Evolutionary conservation across 2,888 invertebrate species (phyloP).

Genomic region (Amblyjoppa proteus): DNA sequence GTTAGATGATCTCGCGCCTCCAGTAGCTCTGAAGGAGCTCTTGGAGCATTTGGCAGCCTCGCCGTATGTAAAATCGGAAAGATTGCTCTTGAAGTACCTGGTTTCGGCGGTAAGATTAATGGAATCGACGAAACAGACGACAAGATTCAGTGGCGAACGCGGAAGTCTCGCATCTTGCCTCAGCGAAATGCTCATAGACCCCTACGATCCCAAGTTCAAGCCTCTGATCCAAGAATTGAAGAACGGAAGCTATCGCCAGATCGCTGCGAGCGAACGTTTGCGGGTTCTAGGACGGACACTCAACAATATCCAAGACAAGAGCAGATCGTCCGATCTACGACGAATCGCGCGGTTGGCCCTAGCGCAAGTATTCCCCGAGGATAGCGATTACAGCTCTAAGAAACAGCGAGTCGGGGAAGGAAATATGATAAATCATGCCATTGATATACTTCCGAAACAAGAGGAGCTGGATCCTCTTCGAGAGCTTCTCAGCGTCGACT

Average conservation of each 20-base stretch:
- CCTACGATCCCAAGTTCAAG: constrained; percentile 26
- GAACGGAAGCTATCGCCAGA: neutral
- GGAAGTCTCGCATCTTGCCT: neutral
- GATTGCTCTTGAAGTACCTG: neutral
- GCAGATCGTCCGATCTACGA: neutral
- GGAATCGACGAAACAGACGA: neutral
- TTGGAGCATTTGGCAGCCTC: neutral
- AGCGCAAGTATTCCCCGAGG: constrained; percentile 1
- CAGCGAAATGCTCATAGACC: constrained; percentile 40
- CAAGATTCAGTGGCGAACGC: neutral
- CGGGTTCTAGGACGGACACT: neutral
- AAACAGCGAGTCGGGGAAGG: neutral
- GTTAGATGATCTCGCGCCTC: neutral
- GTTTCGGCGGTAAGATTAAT: neutral
- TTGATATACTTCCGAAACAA: neutral
- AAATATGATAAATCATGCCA: neutral
- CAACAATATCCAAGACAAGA: neutral
- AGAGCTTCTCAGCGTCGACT: neutral
- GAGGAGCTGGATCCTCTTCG: neutral
- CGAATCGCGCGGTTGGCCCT: neutral
- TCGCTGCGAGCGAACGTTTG: neutral
- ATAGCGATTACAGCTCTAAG: constrained; percentile 26
- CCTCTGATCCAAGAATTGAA: constrained; percentile 42
- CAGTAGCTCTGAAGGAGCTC: neutral
- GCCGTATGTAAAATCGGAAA: neutral